Base-by-base conservation (phyloP, 2,113 vertebrate species). In the Entomyzon cyanotis region DNA sequence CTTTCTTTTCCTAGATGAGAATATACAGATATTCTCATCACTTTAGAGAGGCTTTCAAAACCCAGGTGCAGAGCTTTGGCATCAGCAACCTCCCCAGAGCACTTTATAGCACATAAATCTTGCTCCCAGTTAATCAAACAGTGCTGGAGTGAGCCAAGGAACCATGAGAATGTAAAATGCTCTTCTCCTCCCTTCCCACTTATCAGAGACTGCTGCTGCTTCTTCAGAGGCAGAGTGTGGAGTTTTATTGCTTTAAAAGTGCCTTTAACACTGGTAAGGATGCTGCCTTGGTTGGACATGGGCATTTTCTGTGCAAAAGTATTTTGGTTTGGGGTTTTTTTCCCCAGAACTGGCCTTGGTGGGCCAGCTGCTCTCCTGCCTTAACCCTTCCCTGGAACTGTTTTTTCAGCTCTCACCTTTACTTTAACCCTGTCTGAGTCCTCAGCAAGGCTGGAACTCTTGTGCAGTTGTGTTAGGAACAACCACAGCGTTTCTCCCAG, bases 21-120 rank as follows among this genome's bases (percentile, higher is more conserved):
- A 79, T 93, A 85, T 37, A 65, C 70, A 87, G 31, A 88, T 86
- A 96, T 92, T 92, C 93, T 88, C 90, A 84, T 92, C 35, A 44
- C 62, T 92, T 94, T 94, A 87, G 85, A 92, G 58, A 93, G 30
- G 33, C 49, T 89, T 96, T 96, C 49, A 92, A 96, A 96, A 96
- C 62, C 90, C 96, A 96, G 95, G 96, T 97, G 95, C 95, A 96
- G 88, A 92, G 42, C 69, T 94, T 91, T 97, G 95, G 95, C 95
- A 82, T 76, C 65, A 84, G 80, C 73, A 94, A 37, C 25, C 68
- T 93, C 95, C 95, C 93, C 88, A 93, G 60, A 96, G 96, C 95
- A 71, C 74, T 94, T 90, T 53, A 78, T 68, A 93, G 80, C 52
- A 71, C 92, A 96, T 96, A 95, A 97, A 96, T 96, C 95, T 94